Percentiles rank a stretch among this genome's conserved stretches.
These are phyloP conservation scores for Formica exsecta DNA, from an alignment of 1,140 invertebrate genomes.

Conservation along the genomic window DNA sequence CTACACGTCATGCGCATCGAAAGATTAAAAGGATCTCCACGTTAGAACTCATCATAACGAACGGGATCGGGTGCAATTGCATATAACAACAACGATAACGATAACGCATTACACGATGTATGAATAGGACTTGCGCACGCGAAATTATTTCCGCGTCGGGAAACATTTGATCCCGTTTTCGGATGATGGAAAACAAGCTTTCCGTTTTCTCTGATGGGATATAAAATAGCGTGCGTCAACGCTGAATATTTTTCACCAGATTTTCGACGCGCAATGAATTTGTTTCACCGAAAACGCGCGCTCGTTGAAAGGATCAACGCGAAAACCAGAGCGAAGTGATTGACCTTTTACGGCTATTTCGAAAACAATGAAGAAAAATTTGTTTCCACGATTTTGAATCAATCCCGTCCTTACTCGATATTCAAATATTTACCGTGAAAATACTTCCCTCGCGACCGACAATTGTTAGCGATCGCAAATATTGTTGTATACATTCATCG, in stretches of 20 bases:
- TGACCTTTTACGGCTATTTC: slow-evolving; percentile 49
- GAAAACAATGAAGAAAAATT: slow-evolving; percentile 49
- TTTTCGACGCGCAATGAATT: slow-evolving; percentile 12
- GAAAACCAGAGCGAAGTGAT: slow-evolving; percentile 23
- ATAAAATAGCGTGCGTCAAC: slow-evolving; percentile 26
- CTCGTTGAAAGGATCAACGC: slow-evolving; percentile 3
- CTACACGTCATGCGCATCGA: neutral
- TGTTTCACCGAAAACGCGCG: neutral
- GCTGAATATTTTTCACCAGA: slow-evolving; percentile 29
- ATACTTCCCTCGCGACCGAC: slow-evolving; percentile 25
- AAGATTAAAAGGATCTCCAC: neutral
- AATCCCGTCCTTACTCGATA: slow-evolving; percentile 45
- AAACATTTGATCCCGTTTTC: slow-evolving; percentile 29
- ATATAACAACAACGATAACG: neutral
- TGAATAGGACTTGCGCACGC: neutral
- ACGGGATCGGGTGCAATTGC: neutral
- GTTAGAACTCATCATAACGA: neutral
- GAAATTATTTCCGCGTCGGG: slow-evolving; percentile 10
- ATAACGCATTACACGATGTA: neutral
- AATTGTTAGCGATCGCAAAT: slow-evolving; percentile 47
- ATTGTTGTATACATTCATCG: slow-evolving; percentile 46
- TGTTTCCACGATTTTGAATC: slow-evolving; percentile 43
- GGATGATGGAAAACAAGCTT: slow-evolving; percentile 30
- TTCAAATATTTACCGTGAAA: slow-evolving; percentile 47
- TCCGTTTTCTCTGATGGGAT: neutral